Conservation (phyloP, 2,888 invertebrate species). For the Chymomyza amoena region DNA sequence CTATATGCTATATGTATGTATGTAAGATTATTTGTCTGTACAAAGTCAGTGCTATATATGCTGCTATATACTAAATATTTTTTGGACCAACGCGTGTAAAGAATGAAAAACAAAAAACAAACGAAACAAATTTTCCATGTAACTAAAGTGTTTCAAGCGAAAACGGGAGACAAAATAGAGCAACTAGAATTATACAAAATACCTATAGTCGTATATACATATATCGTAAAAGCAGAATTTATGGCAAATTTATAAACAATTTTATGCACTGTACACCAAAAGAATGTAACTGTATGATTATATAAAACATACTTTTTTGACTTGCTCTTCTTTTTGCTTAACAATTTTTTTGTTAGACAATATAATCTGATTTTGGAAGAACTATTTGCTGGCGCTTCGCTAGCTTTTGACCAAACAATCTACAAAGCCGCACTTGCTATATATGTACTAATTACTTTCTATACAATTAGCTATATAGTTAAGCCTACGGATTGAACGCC, state of each 20-base stretch:
- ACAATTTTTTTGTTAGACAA: not conserved
- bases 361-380: not conserved
- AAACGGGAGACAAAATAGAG: not conserved
- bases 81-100: not conserved
- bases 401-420: not conserved
- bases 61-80: not conserved
- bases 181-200: constrained; percentile 16
- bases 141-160: constrained; percentile 40
- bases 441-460: not conserved
- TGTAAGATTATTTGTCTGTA: not conserved
- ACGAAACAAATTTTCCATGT: constrained; percentile 32
- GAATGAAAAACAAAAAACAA: constrained; percentile 1
- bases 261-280: not conserved
- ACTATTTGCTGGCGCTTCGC: not conserved
- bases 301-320: not conserved
- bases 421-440: not conserved
- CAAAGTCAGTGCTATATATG: not conserved
- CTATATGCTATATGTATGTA: not conserved
- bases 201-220: not conserved
- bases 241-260: constrained; percentile 3
- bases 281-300: not conserved
- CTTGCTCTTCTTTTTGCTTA: not conserved
- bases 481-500: not conserved
- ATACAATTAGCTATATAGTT: not conserved
- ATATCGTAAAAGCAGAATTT: constrained; percentile 16